These are phyloP conservation scores for Crypturellus tataupa DNA, from an alignment of 2,797 vertebrate genomes.

Conservation along the genomic window DNA sequence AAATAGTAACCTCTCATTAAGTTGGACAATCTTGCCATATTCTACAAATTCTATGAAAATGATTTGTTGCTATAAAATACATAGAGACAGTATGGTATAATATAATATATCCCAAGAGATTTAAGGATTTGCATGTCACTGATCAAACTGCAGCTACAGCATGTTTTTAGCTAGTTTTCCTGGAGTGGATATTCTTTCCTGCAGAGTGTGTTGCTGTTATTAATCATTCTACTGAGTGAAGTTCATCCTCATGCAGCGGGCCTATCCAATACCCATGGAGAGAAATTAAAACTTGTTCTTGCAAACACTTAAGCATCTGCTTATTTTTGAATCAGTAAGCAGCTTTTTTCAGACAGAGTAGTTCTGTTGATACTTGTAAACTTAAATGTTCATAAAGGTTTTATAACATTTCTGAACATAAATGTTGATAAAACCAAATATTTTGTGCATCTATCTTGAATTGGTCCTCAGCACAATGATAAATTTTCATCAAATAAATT, in stretches of 20 bases:
- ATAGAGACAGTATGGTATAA: not conserved
- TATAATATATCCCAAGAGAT: not conserved
- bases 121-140: not conserved
- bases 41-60: not conserved
- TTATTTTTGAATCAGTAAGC: conserved; percentile 8
- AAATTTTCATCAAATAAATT: not conserved
- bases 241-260: not conserved
- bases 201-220: not conserved
- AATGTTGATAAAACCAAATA: not conserved
- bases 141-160: not conserved
- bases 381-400: not conserved
- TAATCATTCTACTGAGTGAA: not conserved
- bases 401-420: not conserved
- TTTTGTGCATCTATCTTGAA: not conserved
- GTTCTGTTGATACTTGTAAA: not conserved
- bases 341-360: not conserved
- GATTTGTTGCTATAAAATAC: not conserved
- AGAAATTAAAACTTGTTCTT: conserved; percentile 6
- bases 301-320: not conserved
- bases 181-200: not conserved
- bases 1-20: not conserved
- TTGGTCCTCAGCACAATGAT: not conserved
- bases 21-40: not conserved
- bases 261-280: not conserved
- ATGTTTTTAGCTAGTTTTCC: not conserved